Evolutionary conservation across 2,888 invertebrate species (phyloP).

Genomic region (Oscheius sp.): DNA sequence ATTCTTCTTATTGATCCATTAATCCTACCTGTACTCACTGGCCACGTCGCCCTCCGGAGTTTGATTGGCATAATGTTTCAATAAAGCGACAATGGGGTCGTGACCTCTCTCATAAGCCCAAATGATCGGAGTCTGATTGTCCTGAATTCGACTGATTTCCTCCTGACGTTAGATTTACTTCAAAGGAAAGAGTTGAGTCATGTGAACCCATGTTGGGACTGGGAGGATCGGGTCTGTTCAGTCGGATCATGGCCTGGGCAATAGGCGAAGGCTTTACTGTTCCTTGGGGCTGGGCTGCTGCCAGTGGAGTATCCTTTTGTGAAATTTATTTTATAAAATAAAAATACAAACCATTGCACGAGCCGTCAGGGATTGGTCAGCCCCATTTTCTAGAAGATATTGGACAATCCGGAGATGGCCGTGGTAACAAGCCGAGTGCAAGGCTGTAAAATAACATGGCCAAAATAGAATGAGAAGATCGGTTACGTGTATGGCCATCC

Average conservation of each 20-base stretch:
- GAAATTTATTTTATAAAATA: too few species aligned
- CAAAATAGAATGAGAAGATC: background rate
- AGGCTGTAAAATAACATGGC: slow-evolving; percentile 66
- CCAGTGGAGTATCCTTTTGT: slow-evolving; percentile 25
- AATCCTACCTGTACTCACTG: slow-evolving; percentile 73
- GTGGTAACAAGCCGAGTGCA: slow-evolving; percentile 76
- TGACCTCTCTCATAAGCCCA: slow-evolving; percentile 76
- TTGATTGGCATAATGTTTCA: slow-evolving; percentile 75
- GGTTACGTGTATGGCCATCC: slow-evolving; percentile 75
- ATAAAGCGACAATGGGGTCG: slow-evolving; percentile 75
- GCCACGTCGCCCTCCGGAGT: slow-evolving; percentile 75
- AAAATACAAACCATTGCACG: slow-evolving; percentile 26
- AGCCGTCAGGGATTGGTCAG: slow-evolving; percentile 75
- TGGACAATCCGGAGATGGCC: slow-evolving; percentile 76
- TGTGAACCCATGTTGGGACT: slow-evolving; percentile 53
- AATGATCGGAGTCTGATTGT: slow-evolving; percentile 67
- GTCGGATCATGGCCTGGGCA: slow-evolving; percentile 56
- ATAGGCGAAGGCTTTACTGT: slow-evolving; percentile 42
- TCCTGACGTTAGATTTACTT: slow-evolving; percentile 21
- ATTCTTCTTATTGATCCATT: background rate
- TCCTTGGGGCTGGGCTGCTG: background rate
- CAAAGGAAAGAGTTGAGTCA: slow-evolving; percentile 52
- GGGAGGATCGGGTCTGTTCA: slow-evolving; percentile 63
- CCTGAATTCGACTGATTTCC: slow-evolving; percentile 12
- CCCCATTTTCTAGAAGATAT: slow-evolving; percentile 75